phyloP scores from a whole-genome alignment of 2,888 invertebrate genomes.

The Loripinus fragilis region DNA sequence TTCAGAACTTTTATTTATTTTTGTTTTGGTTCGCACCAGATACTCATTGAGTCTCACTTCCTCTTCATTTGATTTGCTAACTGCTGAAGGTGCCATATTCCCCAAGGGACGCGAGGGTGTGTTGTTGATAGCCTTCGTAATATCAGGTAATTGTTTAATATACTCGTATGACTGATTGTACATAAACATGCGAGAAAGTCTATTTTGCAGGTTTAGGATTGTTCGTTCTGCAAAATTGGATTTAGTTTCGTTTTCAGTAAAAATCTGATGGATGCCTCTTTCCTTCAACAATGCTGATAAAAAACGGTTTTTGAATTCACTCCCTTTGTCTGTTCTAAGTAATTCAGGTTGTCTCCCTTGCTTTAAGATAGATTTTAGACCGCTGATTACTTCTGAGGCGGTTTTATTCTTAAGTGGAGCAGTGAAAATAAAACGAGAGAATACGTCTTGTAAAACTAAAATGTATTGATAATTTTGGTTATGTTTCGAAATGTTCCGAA shows the following conservation, averaged over 20 bases:
- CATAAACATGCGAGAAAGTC: too few species aligned
- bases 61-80: too few species aligned
- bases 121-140: too few species aligned
- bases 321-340: slow-evolving; percentile 27
- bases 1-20: too few species aligned
- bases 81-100: too few species aligned
- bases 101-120: too few species aligned
- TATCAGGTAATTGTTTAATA: too few species aligned
- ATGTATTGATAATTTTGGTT: background rate
- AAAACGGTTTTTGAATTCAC: slow-evolving; percentile 32
- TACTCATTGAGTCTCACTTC: too few species aligned
- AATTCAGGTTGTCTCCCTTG: slow-evolving; percentile 22
- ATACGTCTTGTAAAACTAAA: background rate
- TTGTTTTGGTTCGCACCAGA: too few species aligned
- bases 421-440: background rate
- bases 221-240: slow-evolving; percentile 30
- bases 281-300: slow-evolving; percentile 24
- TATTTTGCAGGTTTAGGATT: slow-evolving; percentile 28
- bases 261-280: slow-evolving; percentile 10
- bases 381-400: background rate
- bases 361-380: background rate
- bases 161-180: too few species aligned
- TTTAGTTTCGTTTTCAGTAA: slow-evolving; percentile 42
- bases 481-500: background rate
- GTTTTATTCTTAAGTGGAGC: background rate